Base-by-base conservation (phyloP, 2,888 invertebrate species). In the Andricus curvator region DNA sequence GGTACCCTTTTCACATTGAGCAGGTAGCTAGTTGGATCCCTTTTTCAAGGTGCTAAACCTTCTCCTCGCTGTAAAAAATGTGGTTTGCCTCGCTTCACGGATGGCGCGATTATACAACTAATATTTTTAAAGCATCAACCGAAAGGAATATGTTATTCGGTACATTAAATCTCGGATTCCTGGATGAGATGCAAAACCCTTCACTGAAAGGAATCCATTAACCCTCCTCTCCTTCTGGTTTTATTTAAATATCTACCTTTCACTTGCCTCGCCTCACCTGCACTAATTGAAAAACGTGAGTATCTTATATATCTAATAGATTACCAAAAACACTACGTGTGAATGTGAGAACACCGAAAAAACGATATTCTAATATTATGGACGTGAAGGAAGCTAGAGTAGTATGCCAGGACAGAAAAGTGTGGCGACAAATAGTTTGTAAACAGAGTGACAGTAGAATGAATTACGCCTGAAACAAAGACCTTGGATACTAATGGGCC, bases 51-150 rank as follows among this genome's bases (percentile, higher is more conserved):
- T 25, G 13, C 13, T 62, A 25, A 62, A 25, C 60, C 22, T 60
- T 60, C 60, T 60, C 60, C 9, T 41, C 41, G 41, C 41, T 41
- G 41, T 41, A 60, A 60, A 22, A 62, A 25, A 62, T 62, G n/a
- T 25, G 60, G 60, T 62, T 62, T 62, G 60, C 13, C 60, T 62
- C 22, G 22, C 60, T 62, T 62, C 60, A 62, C n/a, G 60, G 60
- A 25, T 62, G 60, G n/a, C 60, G 60, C 22, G 22, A 13, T 62
- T 62, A 62, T 62, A 25, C 60, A 62, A 25, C n/a, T 62, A 62
- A 25, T 62, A 62, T 25, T 22, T 60, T 25, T n/a, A 9, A 62
- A 25, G 60, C 60, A 62, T 62, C n/a, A 62, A n/a, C 8, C n/a
- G 8, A 51, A 5, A 20, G 51, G 8, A 51, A 51, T 51, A 51